Conservation (phyloP, 1,140 invertebrate species). For the Heterodera schachtii region DNA sequence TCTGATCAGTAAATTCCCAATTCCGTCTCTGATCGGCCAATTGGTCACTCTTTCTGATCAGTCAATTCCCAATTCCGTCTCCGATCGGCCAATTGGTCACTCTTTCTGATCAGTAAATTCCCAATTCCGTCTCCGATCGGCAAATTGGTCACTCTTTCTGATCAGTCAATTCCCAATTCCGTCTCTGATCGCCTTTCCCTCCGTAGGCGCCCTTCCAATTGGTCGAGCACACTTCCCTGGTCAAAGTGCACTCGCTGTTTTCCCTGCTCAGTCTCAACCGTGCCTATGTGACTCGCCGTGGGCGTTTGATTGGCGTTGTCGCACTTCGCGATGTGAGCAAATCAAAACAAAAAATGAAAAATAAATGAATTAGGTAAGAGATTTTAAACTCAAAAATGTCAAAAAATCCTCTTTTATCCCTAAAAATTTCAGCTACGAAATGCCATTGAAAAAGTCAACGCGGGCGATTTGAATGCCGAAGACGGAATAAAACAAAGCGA, state of each 20-base stretch:
- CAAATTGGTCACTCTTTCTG: too few species aligned
- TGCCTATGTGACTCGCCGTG: constrained; percentile 94
- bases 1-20: too few species aligned
- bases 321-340: constrained; percentile 84
- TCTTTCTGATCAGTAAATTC: too few species aligned
- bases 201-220: constrained; percentile 93
- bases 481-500: constrained; percentile 2
- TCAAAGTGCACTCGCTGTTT: constrained; percentile 93
- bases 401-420: constrained; percentile 4
- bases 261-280: constrained; percentile 94
- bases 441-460: constrained; percentile 47
- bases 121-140: too few species aligned
- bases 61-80: too few species aligned
- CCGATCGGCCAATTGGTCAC: too few species aligned
- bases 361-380: neutral
- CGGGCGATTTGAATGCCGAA: constrained; percentile 35
- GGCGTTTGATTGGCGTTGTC: constrained; percentile 89
- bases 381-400: constrained; percentile 9
- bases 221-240: constrained; percentile 87
- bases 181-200: constrained; percentile 71
- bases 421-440: constrained; percentile 36
- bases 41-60: too few species aligned
- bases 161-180: neutral
- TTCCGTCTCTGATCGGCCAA: too few species aligned
- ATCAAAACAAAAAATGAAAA: constrained; percentile 26